phyloP scores from a whole-genome alignment of 2,888 invertebrate species.

The Parthenolecanium corni region DNA sequence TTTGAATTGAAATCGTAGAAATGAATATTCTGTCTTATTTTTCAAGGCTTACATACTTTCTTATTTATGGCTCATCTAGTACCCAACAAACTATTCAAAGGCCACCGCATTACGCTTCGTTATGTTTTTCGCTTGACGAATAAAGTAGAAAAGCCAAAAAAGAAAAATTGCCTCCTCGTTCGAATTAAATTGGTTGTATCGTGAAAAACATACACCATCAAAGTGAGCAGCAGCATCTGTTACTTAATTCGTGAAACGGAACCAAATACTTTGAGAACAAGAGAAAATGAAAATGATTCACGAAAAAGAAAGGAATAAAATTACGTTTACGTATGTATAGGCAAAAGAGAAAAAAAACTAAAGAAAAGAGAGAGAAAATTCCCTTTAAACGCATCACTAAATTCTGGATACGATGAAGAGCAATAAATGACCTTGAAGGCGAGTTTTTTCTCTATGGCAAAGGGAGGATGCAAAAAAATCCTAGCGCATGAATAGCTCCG shows the following conservation, averaged over 20 bases:
- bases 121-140: conserved; percentile 17
- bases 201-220: background rate
- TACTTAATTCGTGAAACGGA: conserved; percentile 13
- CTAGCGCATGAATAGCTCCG: no score
- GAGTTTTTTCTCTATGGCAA: conserved; percentile 12
- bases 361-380: background rate
- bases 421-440: conserved; percentile 24
- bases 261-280: background rate
- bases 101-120: conserved; percentile 19
- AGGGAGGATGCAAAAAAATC: conserved; percentile 20
- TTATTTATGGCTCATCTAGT: no score
- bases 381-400: conserved; percentile 22
- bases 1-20: no score
- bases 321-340: no score
- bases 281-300: background rate
- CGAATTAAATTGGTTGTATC: background rate
- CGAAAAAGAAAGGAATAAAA: background rate
- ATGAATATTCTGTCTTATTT: no score
- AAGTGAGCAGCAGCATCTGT: background rate
- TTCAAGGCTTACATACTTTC: no score
- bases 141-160: background rate
- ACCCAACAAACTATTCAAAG: no score
- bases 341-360: background rate
- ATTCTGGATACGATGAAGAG: conserved; percentile 22
- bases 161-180: no score